Evolutionary conservation across 2,113 vertebrate genomes (phyloP), one percentile per base, ranked within the genome.

Genomic region (Nycticryphes semicollaris): DNA sequence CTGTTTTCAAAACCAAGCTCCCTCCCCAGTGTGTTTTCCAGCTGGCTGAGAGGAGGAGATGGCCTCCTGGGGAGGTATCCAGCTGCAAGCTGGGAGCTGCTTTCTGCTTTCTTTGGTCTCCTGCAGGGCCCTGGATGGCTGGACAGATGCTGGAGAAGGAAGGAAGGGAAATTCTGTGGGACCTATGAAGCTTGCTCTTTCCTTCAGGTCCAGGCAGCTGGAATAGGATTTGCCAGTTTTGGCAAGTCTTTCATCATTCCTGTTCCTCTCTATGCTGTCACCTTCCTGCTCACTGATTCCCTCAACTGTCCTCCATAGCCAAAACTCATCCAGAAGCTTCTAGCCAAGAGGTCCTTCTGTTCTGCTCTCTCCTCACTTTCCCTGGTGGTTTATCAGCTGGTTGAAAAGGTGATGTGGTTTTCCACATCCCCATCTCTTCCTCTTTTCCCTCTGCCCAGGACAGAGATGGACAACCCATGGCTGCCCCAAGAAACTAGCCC

Each of bases 1-100:
- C 96, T 86, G 84, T 62, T 87, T 95, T 84, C 93, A 92, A 97
- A 97, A 88, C 80, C 93, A 87, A 90, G 94, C 85, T 94, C 93
- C 81, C 45, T 89, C 77, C 87, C 53, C 57, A 4, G 63, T 51
- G 88, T 22, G 86, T 31, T 89, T 77, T 95, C 93, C 92, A 92
- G 94, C 89, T 60, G 96, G 31, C 69, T 25, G n/a, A 93, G 89
- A 56, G 37, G 88, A 84, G 82, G 64, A 87, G 87, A 69, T 74
- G 54, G 60, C 39, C 54, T 69, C 59, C 73, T 8, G 86, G 50
- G 83, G 76, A 77, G 72, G 70, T 93, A 68, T 31, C 28, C 67
- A 80, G 87, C 74, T 72, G 83, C 48, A 17, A 81, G 79, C n/a
- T 2, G 30, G 66, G 45, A 90, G 28, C 69, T 2, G 2, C 51